phyloP scores from a whole-genome alignment of 2,888 invertebrate genomes.

The Athripsodes cinereus region DNA sequence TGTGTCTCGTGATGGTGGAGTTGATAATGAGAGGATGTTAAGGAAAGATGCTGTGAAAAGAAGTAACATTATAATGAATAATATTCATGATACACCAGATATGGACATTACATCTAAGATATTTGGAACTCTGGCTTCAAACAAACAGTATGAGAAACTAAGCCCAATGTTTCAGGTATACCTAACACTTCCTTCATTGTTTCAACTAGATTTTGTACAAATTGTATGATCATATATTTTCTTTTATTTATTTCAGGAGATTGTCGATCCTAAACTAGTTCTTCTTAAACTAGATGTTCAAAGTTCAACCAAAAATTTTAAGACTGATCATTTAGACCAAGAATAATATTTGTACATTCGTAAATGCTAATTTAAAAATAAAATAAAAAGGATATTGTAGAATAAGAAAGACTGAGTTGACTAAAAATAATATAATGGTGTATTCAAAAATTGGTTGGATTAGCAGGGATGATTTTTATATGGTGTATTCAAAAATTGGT shows the following conservation, averaged over 20 bases:
- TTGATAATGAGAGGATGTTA: conserved; percentile 6
- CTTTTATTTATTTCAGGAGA: conserved; percentile 35
- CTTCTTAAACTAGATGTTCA: conserved; percentile 46
- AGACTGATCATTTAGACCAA: too few species aligned
- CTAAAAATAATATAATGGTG: too few species aligned
- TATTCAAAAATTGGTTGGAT: too few species aligned
- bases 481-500: too few species aligned
- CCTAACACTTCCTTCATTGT: neutral
- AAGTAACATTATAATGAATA: conserved; percentile 1
- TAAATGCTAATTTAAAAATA: too few species aligned
- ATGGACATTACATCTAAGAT: neutral
- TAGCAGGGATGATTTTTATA: too few species aligned
- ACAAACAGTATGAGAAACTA: neutral
- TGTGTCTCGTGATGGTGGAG: conserved; percentile 11
- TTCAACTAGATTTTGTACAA: neutral
- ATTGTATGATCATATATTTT: neutral
- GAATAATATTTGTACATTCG: too few species aligned
- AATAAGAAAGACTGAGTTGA: too few species aligned
- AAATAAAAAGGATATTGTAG: too few species aligned
- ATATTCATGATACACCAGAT: neutral
- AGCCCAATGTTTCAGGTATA: neutral
- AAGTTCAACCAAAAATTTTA: conserved; percentile 27
- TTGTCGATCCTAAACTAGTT: conserved; percentile 47
- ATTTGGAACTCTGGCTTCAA: neutral
- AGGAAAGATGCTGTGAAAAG: neutral